Percentiles rank a stretch among this genome's conserved stretches.
Evolutionary conservation across 2,797 vertebrate genomes (phyloP).

Genomic region (Macrochelys suwanniensis): DNA sequence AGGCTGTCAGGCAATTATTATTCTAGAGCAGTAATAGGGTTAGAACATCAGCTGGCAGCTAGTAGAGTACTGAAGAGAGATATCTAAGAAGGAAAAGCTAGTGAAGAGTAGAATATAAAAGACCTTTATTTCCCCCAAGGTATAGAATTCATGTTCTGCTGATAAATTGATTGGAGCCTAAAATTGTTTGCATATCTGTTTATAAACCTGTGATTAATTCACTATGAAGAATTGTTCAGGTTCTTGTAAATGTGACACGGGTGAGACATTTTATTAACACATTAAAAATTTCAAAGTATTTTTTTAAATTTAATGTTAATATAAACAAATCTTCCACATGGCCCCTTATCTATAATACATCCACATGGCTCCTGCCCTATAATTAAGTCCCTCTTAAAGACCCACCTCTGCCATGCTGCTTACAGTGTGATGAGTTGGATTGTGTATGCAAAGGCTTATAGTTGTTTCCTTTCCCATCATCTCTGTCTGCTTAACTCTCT

Average conservation of each 20-base stretch:
- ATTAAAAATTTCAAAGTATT: not conserved
- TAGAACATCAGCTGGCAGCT: not conserved
- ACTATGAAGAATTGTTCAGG: not conserved
- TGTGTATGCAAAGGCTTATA: not conserved
- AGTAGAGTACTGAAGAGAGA: not conserved
- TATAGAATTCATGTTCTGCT: not conserved
- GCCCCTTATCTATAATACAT: not conserved
- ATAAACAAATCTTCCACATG: not conserved
- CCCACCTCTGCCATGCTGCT: not conserved
- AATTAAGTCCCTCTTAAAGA: not conserved
- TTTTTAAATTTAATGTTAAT: not conserved
- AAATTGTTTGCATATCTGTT: not conserved
- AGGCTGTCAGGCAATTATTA: not conserved
- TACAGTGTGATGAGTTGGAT: not conserved
- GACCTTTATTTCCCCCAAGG: not conserved
- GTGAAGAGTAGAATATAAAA: not conserved
- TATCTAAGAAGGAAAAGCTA: not conserved
- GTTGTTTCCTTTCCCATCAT: accelerated
- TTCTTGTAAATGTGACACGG: not conserved
- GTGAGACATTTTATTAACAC: accelerated
- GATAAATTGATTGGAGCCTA: not conserved
- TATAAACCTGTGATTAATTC: not conserved
- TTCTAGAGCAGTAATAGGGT: slow-evolving; percentile 24
- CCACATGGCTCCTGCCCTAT: not conserved
- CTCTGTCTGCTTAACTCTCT: not conserved